These are phyloP conservation scores for Polydesmus complanatus DNA, from an alignment of 2,888 invertebrate species.

Conservation along the genomic window DNA sequence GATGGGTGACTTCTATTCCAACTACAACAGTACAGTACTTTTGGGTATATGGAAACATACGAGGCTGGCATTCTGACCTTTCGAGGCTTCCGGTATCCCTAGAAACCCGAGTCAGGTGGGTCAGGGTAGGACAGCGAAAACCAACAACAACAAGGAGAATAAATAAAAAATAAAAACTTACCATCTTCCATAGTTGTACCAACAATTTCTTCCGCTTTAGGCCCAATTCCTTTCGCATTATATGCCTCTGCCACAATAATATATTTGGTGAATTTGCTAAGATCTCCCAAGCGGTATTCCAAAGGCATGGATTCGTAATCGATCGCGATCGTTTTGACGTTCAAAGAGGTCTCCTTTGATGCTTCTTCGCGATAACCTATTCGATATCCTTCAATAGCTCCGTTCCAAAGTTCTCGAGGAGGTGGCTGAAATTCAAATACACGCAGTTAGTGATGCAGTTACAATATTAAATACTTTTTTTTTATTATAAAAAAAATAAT, in stretches of 20 bases:
- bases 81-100: too few relatives aligned
- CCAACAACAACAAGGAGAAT: too few relatives aligned
- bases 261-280: conserved; percentile 24
- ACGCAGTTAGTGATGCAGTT: not conserved
- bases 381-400: conserved; percentile 34
- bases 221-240: conserved; percentile 25
- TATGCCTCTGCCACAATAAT: conserved; percentile 24
- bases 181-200: conserved; percentile 25
- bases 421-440: conserved; percentile 26
- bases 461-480: not conserved
- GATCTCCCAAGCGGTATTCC: conserved; percentile 27
- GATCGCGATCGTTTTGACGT: conserved; percentile 8
- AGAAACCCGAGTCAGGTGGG: too few relatives aligned
- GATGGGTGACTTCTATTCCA: too few relatives aligned
- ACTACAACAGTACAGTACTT: too few relatives aligned
- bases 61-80: too few relatives aligned
- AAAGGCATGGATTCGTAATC: conserved; percentile 3
- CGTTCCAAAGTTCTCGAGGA: conserved; percentile 28
- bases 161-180: too few relatives aligned
- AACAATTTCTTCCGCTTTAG: conserved; percentile 21
- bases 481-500: not conserved
- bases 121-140: too few relatives aligned
- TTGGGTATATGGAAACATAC: too few relatives aligned
- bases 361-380: conserved; percentile 29
- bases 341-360: conserved; percentile 15